Conservation (phyloP, 2,888 invertebrate species). For the Drosophila maculinotata region DNA sequence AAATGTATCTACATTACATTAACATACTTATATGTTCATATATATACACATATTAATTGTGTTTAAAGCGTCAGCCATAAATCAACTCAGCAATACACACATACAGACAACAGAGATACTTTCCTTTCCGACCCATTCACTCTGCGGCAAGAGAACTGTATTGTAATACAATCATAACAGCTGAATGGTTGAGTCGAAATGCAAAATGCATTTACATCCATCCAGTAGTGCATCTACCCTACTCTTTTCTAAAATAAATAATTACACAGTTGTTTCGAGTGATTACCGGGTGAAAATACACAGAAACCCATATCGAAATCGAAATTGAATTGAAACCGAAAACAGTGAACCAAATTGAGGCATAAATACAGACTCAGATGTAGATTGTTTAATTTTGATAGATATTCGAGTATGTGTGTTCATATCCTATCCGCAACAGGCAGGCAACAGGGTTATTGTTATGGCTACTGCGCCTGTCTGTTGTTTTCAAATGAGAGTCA, state of each 20-base stretch:
- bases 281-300: not conserved
- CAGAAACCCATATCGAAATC: not conserved
- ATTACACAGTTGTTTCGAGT: not conserved
- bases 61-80: constrained; percentile 34
- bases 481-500: not conserved
- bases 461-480: constrained; percentile 43
- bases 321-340: not conserved
- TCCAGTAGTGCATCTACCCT: not conserved
- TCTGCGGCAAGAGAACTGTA: not conserved
- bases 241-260: not conserved
- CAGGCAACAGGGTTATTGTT: constrained; percentile 50
- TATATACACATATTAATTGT: constrained; percentile 26
- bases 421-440: constrained; percentile 51
- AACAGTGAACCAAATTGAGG: not conserved
- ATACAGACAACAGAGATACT: constrained; percentile 9
- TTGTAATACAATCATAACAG: constrained; percentile 6
- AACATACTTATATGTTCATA: not conserved
- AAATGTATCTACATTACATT: constrained; percentile 47
- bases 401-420: not conserved
- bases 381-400: constrained; percentile 6
- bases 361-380: not conserved
- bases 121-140: not conserved
- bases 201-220: not conserved
- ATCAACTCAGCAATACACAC: constrained; percentile 28
- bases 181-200: not conserved